Percentiles rank a stretch among this genome's conserved stretches.
These are phyloP conservation scores for Himantopus leucocephalus DNA, from an alignment of 2,113 vertebrate species.

Conservation along the genomic window DNA sequence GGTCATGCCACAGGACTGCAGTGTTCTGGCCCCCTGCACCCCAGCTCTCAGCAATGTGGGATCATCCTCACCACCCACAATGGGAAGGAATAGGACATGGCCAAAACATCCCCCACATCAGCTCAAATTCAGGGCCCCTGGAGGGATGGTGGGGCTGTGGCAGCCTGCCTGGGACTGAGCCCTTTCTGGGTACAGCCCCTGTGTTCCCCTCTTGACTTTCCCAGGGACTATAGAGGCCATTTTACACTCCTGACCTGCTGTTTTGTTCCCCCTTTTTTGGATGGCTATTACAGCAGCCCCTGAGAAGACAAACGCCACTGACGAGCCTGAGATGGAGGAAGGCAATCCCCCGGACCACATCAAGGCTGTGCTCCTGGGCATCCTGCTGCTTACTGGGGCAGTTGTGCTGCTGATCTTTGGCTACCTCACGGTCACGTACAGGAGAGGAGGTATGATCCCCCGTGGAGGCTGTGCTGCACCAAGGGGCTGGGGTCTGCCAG, in stretches of 20 bases:
- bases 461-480: rapidly evolving
- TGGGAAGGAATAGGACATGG: not conserved
- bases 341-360: not conserved
- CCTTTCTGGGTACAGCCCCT: not conserved
- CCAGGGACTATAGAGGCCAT: not conserved
- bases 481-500: not conserved
- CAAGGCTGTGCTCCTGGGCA: not conserved
- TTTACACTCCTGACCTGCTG: not conserved
- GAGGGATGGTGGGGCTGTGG: not conserved
- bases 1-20: no score
- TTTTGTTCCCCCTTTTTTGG: not conserved
- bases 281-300: not conserved
- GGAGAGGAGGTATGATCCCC: conserved; percentile 33
- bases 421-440: not conserved
- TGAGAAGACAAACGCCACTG: not conserved
- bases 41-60: not conserved
- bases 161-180: not conserved
- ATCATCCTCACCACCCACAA: not conserved
- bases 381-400: not conserved
- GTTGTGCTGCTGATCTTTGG: not conserved
- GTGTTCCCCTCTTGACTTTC: not conserved
- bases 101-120: not conserved
- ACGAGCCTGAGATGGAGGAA: not conserved
- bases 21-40: not conserved
- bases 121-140: not conserved